Conservation (phyloP, 2,797 vertebrate species). For the Synanceia verrucosa region DNA sequence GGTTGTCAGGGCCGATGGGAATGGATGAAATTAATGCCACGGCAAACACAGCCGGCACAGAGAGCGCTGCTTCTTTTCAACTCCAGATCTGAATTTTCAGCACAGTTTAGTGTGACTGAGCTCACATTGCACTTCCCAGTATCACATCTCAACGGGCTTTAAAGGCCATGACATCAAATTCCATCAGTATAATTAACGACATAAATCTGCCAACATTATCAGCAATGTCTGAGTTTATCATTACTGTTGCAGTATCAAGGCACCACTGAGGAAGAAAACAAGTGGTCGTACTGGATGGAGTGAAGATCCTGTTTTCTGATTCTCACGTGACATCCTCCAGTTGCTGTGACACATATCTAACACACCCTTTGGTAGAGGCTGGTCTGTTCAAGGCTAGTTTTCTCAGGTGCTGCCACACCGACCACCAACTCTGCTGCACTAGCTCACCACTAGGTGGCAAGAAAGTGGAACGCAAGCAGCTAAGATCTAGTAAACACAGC, state of each 20-base stretch:
- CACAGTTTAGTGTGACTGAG: slow-evolving; percentile 12
- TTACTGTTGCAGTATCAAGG: background rate
- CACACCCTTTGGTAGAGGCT: background rate
- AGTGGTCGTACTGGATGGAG: background rate
- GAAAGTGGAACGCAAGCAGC: too few relatives aligned
- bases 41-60: slow-evolving; percentile 3
- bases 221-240: too few relatives aligned
- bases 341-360: background rate
- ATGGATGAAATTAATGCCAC: slow-evolving; percentile 52
- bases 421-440: background rate
- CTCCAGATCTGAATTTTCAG: too few relatives aligned
- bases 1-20: slow-evolving; percentile 38
- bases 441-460: too few relatives aligned
- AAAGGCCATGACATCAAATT: background rate
- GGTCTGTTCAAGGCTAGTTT: background rate
- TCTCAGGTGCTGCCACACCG: background rate
- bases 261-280: background rate
- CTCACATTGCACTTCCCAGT: background rate
- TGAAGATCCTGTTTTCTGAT: background rate
- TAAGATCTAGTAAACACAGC: too few relatives aligned
- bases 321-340: background rate
- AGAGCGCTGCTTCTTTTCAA: slow-evolving; percentile 6
- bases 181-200: background rate
- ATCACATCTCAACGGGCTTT: background rate
- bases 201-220: background rate